These are phyloP conservation scores for Chaetops frenatus DNA, from an alignment of 2,113 vertebrate species.

Conservation along the genomic window DNA sequence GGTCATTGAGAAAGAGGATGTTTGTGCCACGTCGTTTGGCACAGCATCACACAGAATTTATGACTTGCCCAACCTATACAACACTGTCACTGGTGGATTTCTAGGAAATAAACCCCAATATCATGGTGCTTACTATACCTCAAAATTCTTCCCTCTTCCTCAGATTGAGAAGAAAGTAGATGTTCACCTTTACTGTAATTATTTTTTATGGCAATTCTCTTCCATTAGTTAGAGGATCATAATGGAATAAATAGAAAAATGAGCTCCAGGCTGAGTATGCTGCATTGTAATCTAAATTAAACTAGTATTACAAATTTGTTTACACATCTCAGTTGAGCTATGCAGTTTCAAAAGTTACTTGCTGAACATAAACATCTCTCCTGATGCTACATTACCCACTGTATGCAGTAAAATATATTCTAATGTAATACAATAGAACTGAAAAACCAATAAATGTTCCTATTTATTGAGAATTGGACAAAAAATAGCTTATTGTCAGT, in stretches of 20 bases:
- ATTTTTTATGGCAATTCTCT: constrained; percentile 10
- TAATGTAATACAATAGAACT: constrained; percentile 53
- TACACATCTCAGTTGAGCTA: constrained; percentile 33
- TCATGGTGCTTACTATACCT: neutral
- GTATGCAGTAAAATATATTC: constrained; percentile 31
- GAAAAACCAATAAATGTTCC: constrained; percentile 62
- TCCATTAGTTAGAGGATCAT: constrained; percentile 29
- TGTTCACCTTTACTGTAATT: constrained; percentile 19
- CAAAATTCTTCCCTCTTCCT: neutral
- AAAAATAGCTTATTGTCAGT: constrained; percentile 70
- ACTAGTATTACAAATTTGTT: constrained; percentile 56
- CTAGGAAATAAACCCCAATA: neutral
- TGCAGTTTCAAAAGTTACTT: constrained; percentile 45
- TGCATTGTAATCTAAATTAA: constrained; percentile 56
- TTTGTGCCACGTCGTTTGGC: neutral
- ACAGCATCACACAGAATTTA: neutral
- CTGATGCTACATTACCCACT: constrained; percentile 16
- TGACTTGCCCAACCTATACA: neutral
- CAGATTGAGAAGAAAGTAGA: neutral
- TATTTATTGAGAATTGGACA: constrained; percentile 63
- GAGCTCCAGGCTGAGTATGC: constrained; percentile 28
- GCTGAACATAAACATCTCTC: constrained; percentile 4
- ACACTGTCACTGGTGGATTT: neutral
- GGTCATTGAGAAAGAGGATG: neutral
- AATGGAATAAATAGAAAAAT: constrained; percentile 42